Conservation (phyloP, 2,113 vertebrate genomes). For the Periophthalmodon schlosseri region DNA sequence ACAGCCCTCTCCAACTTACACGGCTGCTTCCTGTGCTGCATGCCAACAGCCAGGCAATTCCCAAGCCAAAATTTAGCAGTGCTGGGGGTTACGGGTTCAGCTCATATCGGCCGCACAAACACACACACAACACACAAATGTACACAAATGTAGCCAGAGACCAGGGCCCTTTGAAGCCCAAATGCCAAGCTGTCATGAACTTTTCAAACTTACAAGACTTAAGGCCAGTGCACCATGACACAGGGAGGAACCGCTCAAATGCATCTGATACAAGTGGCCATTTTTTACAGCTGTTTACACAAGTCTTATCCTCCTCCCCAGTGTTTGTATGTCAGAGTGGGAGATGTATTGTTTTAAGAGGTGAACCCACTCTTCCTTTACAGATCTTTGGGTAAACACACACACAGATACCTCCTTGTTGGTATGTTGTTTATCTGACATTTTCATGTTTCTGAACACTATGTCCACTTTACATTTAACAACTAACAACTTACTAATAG, state of each 20-base stretch:
- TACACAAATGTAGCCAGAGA: constrained; percentile 9
- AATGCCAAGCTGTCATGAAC: constrained; percentile 27
- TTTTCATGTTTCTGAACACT: neutral
- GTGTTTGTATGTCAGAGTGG: neutral
- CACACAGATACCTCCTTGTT: neutral
- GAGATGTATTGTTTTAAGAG: neutral
- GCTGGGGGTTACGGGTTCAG: constrained; percentile 50
- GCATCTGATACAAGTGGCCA: constrained; percentile 12
- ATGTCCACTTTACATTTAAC: neutral
- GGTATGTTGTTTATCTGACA: neutral
- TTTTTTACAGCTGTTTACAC: constrained; percentile 3
- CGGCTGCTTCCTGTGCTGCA: constrained; percentile 46
- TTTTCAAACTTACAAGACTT: constrained; percentile 29
- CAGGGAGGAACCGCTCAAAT: constrained; percentile 3
- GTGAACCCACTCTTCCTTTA: constrained; percentile 11
- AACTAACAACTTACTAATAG: neutral
- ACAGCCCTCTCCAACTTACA: constrained; percentile 24
- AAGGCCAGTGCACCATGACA: constrained; percentile 14
- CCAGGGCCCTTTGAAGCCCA: constrained; percentile 28
- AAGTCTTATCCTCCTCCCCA: neutral
- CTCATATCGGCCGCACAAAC: constrained; percentile 35
- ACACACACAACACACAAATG: constrained; percentile 8
- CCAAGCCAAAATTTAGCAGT: constrained; percentile 56
- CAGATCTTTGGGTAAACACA: neutral
- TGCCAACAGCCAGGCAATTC: constrained; percentile 60